phyloP scores from a whole-genome alignment of 2,888 invertebrate genomes.

The Sericinus montela region DNA sequence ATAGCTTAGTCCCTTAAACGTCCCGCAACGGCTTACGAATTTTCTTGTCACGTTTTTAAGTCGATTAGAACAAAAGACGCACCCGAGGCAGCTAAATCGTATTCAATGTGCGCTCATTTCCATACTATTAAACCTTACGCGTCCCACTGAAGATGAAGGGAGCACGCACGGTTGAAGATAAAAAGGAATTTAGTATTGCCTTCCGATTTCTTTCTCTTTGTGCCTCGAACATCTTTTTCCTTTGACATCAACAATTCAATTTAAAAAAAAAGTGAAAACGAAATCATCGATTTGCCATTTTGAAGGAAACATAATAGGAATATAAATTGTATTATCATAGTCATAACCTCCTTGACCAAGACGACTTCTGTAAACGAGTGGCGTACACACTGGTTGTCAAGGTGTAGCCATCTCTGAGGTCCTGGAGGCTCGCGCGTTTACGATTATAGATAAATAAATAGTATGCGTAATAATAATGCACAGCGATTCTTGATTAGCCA shows the following conservation, averaged over 20 bases:
- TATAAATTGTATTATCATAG: no score
- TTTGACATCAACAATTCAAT: constrained; percentile 7
- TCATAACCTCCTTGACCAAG: no score
- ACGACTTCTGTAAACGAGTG: no score
- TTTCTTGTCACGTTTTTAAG: constrained; percentile 48
- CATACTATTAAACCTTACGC: constrained; percentile 32
- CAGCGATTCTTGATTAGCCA: no score
- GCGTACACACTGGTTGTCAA: no score
- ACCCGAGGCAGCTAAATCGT: constrained; percentile 29
- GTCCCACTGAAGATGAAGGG: constrained; percentile 24
- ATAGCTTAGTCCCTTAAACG: background rate
- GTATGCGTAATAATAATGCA: no score
- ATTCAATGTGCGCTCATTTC: constrained; percentile 39
- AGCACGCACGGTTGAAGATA: constrained; percentile 25
- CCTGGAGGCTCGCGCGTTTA: no score
- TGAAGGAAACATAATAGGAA: no score
- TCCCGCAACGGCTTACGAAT: constrained; percentile 8
- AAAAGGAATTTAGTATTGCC: constrained; percentile 28
- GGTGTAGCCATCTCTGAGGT: no score
- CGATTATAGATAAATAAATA: no score
- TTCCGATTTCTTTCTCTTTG: constrained; percentile 22
- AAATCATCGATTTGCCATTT: no score
- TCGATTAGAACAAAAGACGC: constrained; percentile 54
- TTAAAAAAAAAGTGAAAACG: background rate
- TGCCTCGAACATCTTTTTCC: background rate